These are phyloP conservation scores for Trimorus sp. DNA, from an alignment of 2,888 invertebrate genomes.

Conservation along the genomic window DNA sequence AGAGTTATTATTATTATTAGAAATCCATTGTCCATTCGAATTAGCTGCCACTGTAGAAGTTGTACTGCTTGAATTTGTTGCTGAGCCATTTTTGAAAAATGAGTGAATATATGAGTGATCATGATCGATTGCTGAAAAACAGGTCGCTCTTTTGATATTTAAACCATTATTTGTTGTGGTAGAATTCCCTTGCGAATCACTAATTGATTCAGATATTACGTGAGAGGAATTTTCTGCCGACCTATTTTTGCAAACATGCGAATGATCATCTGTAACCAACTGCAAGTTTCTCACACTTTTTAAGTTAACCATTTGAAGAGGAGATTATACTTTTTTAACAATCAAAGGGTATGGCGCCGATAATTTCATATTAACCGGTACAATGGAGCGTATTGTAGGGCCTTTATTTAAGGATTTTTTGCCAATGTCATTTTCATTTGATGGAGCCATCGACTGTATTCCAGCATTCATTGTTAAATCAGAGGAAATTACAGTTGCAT, in stretches of 20 bases:
- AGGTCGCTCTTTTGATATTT: too few relatives aligned
- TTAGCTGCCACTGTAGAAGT: too few relatives aligned
- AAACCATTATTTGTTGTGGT: too few relatives aligned
- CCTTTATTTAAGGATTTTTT: neutral
- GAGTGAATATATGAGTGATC: too few relatives aligned
- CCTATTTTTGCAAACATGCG: conserved; percentile 6
- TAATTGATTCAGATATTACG: too few relatives aligned
- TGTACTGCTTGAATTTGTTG: too few relatives aligned
- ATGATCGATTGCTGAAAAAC: too few relatives aligned
- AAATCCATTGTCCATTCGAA: too few relatives aligned
- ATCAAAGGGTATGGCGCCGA: conserved; percentile 11
- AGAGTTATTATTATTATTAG: too few relatives aligned
- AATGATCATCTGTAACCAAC: neutral
- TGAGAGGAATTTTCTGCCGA: too few relatives aligned
- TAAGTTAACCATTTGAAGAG: neutral
- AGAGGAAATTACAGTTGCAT: neutral
- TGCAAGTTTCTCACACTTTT: neutral
- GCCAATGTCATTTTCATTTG: neutral
- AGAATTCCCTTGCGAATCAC: too few relatives aligned
- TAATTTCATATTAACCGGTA: conserved; percentile 20
- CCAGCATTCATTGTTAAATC: neutral
- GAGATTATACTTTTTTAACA: conserved; percentile 14
- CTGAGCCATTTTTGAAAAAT: too few relatives aligned
- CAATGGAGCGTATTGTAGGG: neutral
- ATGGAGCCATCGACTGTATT: neutral